A percentile compares a stretch with the other conserved stretches of the same genome.
Conservation (phyloP, 2,888 invertebrate species). For the Yponomeuta cagnagella region DNA sequence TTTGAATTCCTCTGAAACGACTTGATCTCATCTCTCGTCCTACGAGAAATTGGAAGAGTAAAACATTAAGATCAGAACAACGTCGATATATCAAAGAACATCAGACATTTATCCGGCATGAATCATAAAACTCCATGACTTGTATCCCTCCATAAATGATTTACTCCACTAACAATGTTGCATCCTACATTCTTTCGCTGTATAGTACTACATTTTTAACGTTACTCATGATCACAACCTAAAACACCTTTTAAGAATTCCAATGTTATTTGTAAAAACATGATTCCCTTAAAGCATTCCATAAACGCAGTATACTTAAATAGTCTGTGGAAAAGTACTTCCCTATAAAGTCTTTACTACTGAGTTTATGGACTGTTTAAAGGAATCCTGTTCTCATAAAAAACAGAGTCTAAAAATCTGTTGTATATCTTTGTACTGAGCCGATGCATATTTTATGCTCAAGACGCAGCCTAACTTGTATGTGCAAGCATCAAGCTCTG, state of each 20-base stretch:
- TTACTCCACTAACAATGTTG: slow-evolving; percentile 15
- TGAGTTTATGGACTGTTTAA: too few relatives aligned
- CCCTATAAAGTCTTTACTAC: too few relatives aligned
- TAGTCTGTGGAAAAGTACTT: too few relatives aligned
- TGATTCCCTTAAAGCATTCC: too few relatives aligned
- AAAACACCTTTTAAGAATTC: not conserved
- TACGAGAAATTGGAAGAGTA: not conserved
- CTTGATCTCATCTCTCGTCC: not conserved
- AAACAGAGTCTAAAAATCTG: too few relatives aligned
- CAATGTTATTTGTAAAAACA: too few relatives aligned
- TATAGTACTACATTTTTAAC: too few relatives aligned
- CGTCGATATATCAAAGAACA: slow-evolving; percentile 18
- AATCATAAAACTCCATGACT: slow-evolving; percentile 24
- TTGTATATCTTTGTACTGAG: too few relatives aligned
- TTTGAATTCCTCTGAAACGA: slow-evolving; percentile 26
- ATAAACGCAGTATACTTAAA: too few relatives aligned
- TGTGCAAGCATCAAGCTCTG: not conserved
- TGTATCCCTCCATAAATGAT: slow-evolving; percentile 23
- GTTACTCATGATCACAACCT: not conserved
- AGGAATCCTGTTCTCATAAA: too few relatives aligned
- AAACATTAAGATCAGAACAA: not conserved
- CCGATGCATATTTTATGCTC: not conserved
- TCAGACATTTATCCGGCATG: slow-evolving; percentile 22
- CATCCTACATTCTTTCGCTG: not conserved
- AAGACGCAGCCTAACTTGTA: not conserved